phyloP scores from a whole-genome alignment of 2,888 invertebrate genomes.

The Dicyrtoma fusca region DNA sequence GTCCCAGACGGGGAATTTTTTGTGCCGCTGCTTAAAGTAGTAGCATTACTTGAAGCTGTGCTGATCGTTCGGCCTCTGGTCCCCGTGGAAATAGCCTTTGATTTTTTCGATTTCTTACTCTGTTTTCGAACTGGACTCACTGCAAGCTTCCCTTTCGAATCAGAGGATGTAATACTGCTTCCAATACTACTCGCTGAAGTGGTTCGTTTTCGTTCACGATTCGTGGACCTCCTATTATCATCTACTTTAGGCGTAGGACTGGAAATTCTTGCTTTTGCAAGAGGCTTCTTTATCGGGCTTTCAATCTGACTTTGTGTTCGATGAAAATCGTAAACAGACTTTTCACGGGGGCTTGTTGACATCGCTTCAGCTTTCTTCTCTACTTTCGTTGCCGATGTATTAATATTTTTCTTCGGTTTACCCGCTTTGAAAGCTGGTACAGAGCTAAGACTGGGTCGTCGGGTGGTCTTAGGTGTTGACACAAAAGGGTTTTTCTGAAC shows the following conservation, averaged over 20 bases:
- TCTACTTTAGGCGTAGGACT: not conserved
- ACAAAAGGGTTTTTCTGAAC: no score
- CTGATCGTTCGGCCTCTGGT: not conserved
- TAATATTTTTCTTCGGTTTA: no score
- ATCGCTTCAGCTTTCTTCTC: not conserved
- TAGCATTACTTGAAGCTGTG: not conserved
- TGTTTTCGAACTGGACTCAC: not conserved
- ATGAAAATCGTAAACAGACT: no score
- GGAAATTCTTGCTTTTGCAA: not conserved
- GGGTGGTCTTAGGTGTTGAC: no score
- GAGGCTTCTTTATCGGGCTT: not conserved
- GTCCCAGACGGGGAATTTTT: not conserved
- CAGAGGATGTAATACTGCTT: no score
- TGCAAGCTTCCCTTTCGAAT: no score
- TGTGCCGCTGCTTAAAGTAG: not conserved
- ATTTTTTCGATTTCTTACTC: not conserved
- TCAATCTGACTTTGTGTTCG: not conserved
- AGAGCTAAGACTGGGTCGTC: no score
- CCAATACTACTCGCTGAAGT: no score
- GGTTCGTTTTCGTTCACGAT: not conserved
- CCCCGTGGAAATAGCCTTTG: not conserved
- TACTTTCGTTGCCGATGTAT: not conserved
- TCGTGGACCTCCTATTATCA: not conserved
- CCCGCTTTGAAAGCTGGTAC: no score
- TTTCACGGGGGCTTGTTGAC: no score